These are phyloP conservation scores for Betta splendens DNA, from an alignment of 2,797 vertebrate species.

Conservation along the genomic window DNA sequence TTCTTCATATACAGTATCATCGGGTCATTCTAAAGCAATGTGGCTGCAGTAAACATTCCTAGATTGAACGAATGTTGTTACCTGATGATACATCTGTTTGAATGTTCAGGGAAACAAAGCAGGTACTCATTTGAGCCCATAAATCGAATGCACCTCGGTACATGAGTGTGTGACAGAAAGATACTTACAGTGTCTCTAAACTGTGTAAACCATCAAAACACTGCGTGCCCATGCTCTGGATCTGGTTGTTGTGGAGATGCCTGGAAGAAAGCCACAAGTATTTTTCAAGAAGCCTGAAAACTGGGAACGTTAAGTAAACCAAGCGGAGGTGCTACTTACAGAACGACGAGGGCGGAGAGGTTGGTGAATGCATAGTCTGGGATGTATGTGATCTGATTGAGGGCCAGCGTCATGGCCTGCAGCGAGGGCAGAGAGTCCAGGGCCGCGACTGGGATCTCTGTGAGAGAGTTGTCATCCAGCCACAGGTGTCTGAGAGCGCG, in stretches of 20 bases:
- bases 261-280: constrained; percentile 74
- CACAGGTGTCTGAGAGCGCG: constrained; percentile 92
- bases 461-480: constrained; percentile 93
- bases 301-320: constrained; percentile 29
- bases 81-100: constrained; percentile 30
- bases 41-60: constrained; percentile 54
- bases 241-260: constrained; percentile 96
- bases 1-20: constrained; percentile 26
- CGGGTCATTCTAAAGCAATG: constrained; percentile 39
- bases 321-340: constrained; percentile 83
- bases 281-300: constrained; percentile 45
- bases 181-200: constrained; percentile 96
- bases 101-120: constrained; percentile 53
- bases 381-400: constrained; percentile 91
- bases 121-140: constrained; percentile 50
- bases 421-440: constrained; percentile 89
- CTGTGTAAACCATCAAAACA: constrained; percentile 93
- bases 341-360: constrained; percentile 93
- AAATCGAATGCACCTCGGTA: constrained; percentile 31
- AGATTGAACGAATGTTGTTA: constrained; percentile 50
- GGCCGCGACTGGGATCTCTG: constrained; percentile 89
- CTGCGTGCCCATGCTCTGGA: constrained; percentile 88
- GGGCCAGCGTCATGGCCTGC: constrained; percentile 96
- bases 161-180: neutral
- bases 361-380: constrained; percentile 93